Conservation (phyloP, 30 jellyfish, hydroid and myxozoan species). For the Pseudorhiza aurosa region DNA sequence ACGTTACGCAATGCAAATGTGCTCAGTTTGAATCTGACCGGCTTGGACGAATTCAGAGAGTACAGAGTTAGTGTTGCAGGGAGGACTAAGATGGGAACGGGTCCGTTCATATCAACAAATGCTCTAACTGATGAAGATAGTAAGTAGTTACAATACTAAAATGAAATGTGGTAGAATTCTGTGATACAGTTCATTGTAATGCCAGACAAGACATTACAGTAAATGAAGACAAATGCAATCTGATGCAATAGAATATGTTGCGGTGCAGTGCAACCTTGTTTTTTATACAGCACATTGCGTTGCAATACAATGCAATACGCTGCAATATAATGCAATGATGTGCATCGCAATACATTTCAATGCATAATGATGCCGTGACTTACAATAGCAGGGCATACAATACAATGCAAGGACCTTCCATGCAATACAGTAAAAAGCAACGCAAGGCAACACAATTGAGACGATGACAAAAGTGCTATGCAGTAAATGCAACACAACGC, state of each 20-base stretch:
- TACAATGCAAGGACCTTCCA: neutral
- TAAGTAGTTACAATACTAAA: slow-evolving; percentile 7
- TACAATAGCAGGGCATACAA: too few species aligned
- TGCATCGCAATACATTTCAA: too few species aligned
- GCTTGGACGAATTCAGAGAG: slow-evolving; percentile 53
- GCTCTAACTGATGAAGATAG: slow-evolving; percentile 63
- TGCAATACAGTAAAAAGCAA: neutral
- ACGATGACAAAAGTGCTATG: too few species aligned
- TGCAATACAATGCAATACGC: too few species aligned
- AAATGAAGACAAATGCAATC: neutral
- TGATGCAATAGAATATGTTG: too few species aligned
- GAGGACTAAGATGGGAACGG: slow-evolving; percentile 47
- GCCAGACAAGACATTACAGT: too few species aligned
- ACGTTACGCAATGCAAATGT: slow-evolving; percentile 17
- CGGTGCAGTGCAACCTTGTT: too few species aligned
- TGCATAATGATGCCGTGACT: too few species aligned
- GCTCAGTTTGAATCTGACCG: slow-evolving; percentile 43
- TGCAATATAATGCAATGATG: too few species aligned
- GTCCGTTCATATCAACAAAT: slow-evolving; percentile 25
- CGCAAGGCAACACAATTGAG: neutral
- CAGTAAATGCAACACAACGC: too few species aligned
- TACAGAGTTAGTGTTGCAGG: slow-evolving; percentile 57
- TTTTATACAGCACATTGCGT: too few species aligned
- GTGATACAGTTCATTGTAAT: neutral
- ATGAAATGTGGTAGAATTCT: too few species aligned